Evolutionary conservation across 92 coral and sea anemone species (phyloP).

Genomic region (Porites divaricata): DNA sequence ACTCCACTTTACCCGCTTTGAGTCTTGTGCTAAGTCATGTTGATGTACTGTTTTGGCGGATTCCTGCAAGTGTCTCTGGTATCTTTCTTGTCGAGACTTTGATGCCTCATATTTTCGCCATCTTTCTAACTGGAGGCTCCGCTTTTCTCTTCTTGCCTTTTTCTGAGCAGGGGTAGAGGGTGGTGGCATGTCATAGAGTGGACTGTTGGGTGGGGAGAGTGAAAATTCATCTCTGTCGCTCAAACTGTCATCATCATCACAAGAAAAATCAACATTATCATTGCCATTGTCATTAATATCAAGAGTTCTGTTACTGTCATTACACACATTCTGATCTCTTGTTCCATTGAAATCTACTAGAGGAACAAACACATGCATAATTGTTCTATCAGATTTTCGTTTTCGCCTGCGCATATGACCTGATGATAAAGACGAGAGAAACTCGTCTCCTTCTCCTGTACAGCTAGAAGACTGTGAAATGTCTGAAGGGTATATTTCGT

Average conservation of each 20-base stretch:
- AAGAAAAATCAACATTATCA: background rate
- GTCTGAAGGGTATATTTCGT: background rate
- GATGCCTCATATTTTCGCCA: slow-evolving; percentile 67
- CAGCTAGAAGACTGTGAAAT: background rate
- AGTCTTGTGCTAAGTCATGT: background rate
- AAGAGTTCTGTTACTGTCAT: background rate
- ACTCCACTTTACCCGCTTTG: slow-evolving; percentile 57
- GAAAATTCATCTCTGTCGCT: background rate
- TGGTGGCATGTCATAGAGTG: slow-evolving; percentile 78
- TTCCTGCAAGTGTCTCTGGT: slow-evolving; percentile 34
- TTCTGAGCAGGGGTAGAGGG: slow-evolving; percentile 79
- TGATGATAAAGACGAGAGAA: background rate
- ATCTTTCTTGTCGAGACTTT: slow-evolving; percentile 68
- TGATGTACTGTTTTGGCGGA: background rate
- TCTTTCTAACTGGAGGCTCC: slow-evolving; percentile 65
- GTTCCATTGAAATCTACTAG: background rate
- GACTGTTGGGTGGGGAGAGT: slow-evolving; percentile 64
- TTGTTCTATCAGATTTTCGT: background rate
- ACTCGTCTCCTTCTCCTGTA: background rate
- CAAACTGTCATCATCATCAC: background rate
- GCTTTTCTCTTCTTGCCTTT: slow-evolving; percentile 66
- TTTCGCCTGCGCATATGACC: background rate
- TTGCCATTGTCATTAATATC: background rate
- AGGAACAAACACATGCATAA: background rate
- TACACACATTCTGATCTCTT: background rate